Evolutionary conservation across 2,113 vertebrate genomes (phyloP), one percentile per base, ranked within the genome.

Genomic region (Hirundichthys speculiger): DNA sequence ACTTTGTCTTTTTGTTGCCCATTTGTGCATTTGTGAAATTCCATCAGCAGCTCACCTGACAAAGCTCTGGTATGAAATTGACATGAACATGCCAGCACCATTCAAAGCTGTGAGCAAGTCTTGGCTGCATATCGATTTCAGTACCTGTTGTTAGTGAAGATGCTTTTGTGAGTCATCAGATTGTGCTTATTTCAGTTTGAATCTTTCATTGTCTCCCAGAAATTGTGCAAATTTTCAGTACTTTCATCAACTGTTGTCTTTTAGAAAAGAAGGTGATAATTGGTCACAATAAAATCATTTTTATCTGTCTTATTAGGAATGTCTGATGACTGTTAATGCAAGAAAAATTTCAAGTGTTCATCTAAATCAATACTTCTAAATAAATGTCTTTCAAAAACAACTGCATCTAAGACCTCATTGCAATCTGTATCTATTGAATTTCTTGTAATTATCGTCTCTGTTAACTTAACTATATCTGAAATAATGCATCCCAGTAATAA

Each of bases 21-120:
- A 39, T 64, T 39, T 0, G 18, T 51, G 39, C 15, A 1, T 12
- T 27, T 46, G 39, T 64, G 38, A 25, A 24, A 51, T 39, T 64
- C 15, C 30, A 38, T 48, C 52, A 49, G n/a, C 63, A 18, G 53
- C 64, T 39, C 59, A 46, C 15, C 64, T 62, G 46, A 49, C 57
- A 73, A 51, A 52, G 54, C 40, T 43, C 46, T 73, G 30, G 60
- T 45, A 16, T 53, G 22, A 46, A 77, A 74, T 77, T 62, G 65
- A 73, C 75, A 14, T 75, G 59, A 64, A 25, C 54, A 47, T 24
- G 43, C 58, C 48, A 27, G n/a, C 25, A 1, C 1, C 34, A 69
- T 73, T 81, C 69, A 73, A 22, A 64, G 40, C 67, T n/a, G 62
- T 5, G 42, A 59, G 71, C 24, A 58, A 64, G 40, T 58, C 57